Percentiles rank a stretch among this genome's conserved stretches.
Conservation (phyloP, 2,888 invertebrate species). For the Clitarchus hookeri region DNA sequence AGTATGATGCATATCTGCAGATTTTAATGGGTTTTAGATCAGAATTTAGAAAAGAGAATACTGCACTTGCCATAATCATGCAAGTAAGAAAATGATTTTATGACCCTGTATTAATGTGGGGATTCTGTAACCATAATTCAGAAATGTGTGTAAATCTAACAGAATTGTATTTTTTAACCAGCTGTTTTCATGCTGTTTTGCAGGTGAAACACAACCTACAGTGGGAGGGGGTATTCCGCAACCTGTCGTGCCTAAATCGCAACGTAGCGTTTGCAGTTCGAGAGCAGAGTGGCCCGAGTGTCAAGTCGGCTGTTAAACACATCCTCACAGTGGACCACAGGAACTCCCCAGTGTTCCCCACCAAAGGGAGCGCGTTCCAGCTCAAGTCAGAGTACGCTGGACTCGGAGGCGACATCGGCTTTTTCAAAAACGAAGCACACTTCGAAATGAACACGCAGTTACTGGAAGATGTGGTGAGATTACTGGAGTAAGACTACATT, state of each 20-base stretch:
- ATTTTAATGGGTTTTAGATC: no score
- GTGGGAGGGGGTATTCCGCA: slow-evolving; percentile 85
- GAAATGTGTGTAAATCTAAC: no score
- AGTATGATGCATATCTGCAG: no score
- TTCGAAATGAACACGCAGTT: slow-evolving; percentile 66
- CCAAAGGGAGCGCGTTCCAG: slow-evolving; percentile 71
- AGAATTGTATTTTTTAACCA: no score
- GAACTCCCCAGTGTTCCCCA: slow-evolving; percentile 81
- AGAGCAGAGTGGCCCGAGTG: slow-evolving; percentile 85
- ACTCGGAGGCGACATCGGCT: slow-evolving; percentile 90
- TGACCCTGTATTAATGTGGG: no score
- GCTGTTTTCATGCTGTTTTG: not conserved
- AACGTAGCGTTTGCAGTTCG: slow-evolving; percentile 81
- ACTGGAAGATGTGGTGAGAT: slow-evolving; percentile 62
- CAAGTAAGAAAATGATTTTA: no score
- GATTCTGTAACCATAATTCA: no score
- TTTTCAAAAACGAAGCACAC: slow-evolving; percentile 79
- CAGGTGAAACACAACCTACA: slow-evolving; percentile 82
- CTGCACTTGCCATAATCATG: no score
- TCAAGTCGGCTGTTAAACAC: slow-evolving; percentile 87
- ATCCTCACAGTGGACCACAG: slow-evolving; percentile 77
- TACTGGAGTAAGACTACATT: slow-evolving; percentile 26
- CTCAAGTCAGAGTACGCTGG: slow-evolving; percentile 84
- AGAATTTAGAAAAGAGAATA: no score
- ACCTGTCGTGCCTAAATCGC: slow-evolving; percentile 73